phyloP scores from a whole-genome alignment of 2,113 vertebrate genomes.

The Pterophyllum scalare region DNA sequence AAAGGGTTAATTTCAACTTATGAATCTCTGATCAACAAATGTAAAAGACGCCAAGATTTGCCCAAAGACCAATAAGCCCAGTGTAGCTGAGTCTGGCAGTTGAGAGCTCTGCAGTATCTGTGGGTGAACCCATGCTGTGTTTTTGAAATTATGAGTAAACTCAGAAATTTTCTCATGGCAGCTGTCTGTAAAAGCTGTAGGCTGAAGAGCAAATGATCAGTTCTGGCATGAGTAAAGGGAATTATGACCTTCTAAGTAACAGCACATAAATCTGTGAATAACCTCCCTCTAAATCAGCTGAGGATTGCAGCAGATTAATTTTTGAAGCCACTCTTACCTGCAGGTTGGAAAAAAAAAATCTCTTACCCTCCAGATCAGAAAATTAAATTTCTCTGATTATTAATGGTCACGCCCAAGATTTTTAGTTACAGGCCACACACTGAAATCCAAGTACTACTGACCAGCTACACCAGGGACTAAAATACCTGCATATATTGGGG shows the following conservation, averaged over 20 bases:
- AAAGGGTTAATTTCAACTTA: not conserved
- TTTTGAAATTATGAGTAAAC: constrained; percentile 16
- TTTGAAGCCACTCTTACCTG: constrained; percentile 32
- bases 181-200: constrained; percentile 8
- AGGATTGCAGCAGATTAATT: constrained; percentile 27
- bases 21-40: not conserved
- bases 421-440: constrained; percentile 1
- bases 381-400: not conserved
- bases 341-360: constrained; percentile 10
- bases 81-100: not conserved
- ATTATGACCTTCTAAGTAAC: constrained; percentile 27
- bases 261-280: constrained; percentile 36
- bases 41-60: not conserved
- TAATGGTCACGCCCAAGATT: not conserved
- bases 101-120: not conserved
- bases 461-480: not conserved
- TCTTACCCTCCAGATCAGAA: constrained; percentile 28
- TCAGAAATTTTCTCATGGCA: not conserved
- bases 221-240: not conserved
- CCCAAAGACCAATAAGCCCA: not conserved
- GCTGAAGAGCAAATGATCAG: constrained; percentile 15
- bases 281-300: constrained; percentile 26
- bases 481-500: not conserved
- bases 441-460: not conserved
- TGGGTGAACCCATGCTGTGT: constrained; percentile 8